phyloP scores from a whole-genome alignment of 2,113 vertebrate genomes.

The Psittacula cyanocephala region DNA sequence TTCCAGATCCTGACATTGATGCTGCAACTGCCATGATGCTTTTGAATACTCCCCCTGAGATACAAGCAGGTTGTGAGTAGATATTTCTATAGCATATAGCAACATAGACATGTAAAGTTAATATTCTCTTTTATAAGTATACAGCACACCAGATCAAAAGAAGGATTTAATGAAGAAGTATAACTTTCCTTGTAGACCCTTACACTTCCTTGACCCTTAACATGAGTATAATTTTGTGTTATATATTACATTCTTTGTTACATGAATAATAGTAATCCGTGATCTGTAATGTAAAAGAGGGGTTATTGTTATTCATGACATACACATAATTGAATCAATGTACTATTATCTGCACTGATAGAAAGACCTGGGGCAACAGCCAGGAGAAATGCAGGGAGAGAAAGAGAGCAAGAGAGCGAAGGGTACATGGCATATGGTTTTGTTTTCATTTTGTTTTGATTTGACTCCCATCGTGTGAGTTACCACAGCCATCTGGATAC shows the following conservation, averaged over 20 bases:
- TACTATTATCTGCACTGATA: background rate
- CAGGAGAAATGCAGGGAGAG: slow-evolving; percentile 23
- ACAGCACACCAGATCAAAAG: slow-evolving; percentile 42
- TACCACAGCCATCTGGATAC: slow-evolving; percentile 62
- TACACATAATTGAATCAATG: background rate
- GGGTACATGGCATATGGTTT: slow-evolving; percentile 53
- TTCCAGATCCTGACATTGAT: slow-evolving; percentile 88
- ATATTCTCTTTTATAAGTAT: slow-evolving; percentile 66
- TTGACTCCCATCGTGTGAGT: slow-evolving; percentile 52
- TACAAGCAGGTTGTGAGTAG: slow-evolving; percentile 88
- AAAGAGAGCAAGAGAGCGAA: slow-evolving; percentile 3
- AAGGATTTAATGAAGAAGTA: slow-evolving; percentile 54
- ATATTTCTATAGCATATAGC: slow-evolving; percentile 82
- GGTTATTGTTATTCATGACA: slow-evolving; percentile 60
- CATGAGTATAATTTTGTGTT: slow-evolving; percentile 38
- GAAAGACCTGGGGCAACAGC: slow-evolving; percentile 27
- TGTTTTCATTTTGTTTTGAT: slow-evolving; percentile 67
- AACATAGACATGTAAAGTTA: slow-evolving; percentile 74
- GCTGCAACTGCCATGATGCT: slow-evolving; percentile 87
- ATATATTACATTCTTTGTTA: slow-evolving; percentile 12
- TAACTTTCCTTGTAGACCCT: slow-evolving; percentile 21
- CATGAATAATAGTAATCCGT: slow-evolving; percentile 39
- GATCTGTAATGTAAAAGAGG: slow-evolving; percentile 28
- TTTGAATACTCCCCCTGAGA: slow-evolving; percentile 87
- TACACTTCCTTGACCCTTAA: slow-evolving; percentile 39